Percentiles rank a stretch among this genome's conserved stretches.
These are phyloP conservation scores for Plectropomus leopardus DNA, from an alignment of 2,113 vertebrate genomes.

Conservation along the genomic window DNA sequence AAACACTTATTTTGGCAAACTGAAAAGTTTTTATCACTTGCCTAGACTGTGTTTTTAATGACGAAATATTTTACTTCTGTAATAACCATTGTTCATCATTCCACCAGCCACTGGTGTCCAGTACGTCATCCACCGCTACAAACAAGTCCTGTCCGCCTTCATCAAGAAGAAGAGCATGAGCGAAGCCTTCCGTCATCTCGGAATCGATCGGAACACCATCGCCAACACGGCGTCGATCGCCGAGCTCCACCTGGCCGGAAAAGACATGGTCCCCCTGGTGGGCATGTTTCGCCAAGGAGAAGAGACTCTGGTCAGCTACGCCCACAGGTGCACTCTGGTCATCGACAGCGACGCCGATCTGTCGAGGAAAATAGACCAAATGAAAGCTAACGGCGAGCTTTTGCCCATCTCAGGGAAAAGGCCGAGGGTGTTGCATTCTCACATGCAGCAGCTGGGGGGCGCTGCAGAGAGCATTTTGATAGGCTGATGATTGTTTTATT, in stretches of 20 bases:
- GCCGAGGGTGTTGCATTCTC: conserved; percentile 62
- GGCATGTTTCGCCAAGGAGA: conserved; percentile 80
- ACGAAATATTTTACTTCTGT: neutral
- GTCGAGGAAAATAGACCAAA: conserved; percentile 78
- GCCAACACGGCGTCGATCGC: conserved; percentile 84
- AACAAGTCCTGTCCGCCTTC: conserved; percentile 81
- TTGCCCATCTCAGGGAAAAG: conserved; percentile 81
- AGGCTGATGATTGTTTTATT: conserved; percentile 50
- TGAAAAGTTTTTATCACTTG: no score
- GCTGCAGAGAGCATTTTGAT: conserved; percentile 69
- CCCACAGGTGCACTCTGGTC: conserved; percentile 76
- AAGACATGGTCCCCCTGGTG: conserved; percentile 75
- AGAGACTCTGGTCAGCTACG: conserved; percentile 82
- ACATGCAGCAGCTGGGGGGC: conserved; percentile 63
- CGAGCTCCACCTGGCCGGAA: conserved; percentile 80
- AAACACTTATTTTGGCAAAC: no score
- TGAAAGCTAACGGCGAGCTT: conserved; percentile 82
- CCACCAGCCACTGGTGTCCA: conserved; percentile 79
- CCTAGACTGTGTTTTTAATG: neutral
- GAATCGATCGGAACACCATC: conserved; percentile 84
- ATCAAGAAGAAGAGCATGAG: conserved; percentile 86
- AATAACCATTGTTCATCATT: neutral
- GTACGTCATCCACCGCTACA: conserved; percentile 85
- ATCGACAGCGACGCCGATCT: conserved; percentile 78
- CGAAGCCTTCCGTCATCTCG: conserved; percentile 79